phyloP scores from a whole-genome alignment of 2,113 vertebrate species.

The Colistium nudipinnis region DNA sequence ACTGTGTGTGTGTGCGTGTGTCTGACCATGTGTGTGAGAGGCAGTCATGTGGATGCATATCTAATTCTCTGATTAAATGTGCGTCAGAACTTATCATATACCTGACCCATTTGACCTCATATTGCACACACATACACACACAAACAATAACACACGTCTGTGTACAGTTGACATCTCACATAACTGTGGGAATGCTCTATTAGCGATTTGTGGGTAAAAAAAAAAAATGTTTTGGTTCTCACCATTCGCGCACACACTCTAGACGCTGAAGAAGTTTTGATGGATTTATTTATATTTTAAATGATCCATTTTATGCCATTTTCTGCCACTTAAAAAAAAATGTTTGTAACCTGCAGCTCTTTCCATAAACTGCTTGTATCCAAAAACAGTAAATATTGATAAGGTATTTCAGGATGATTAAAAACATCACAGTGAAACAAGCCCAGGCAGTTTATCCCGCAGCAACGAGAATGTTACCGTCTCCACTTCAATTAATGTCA shows the following conservation, averaged over 20 bases:
- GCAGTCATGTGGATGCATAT: slow-evolving; percentile 50
- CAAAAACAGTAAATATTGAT: too few relatives aligned
- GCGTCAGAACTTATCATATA: slow-evolving; percentile 51
- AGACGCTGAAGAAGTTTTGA: too few relatives aligned
- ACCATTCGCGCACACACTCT: not conserved
- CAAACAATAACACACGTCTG: not conserved
- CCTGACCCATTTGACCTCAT: slow-evolving; percentile 38
- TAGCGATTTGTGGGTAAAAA: not conserved
- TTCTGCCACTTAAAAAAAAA: too few relatives aligned
- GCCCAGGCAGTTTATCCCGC: too few relatives aligned
- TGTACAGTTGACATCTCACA: not conserved
- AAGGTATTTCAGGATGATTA: too few relatives aligned
- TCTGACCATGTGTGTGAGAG: slow-evolving; percentile 11
- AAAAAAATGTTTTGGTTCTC: not conserved
- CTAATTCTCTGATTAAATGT: slow-evolving; percentile 50
- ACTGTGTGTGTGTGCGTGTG: slow-evolving; percentile 24
- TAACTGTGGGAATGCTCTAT: not conserved
- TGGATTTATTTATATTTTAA: too few relatives aligned
- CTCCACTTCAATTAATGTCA: too few relatives aligned
- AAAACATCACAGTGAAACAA: too few relatives aligned
- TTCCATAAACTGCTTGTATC: too few relatives aligned
- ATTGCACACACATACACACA: slow-evolving; percentile 3
- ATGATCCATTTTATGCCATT: too few relatives aligned
- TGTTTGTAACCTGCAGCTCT: too few relatives aligned
- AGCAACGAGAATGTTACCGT: too few relatives aligned